These are phyloP conservation scores for Dufourea novaeangliae DNA, from an alignment of 1,140 invertebrate species.

Conservation along the genomic window DNA sequence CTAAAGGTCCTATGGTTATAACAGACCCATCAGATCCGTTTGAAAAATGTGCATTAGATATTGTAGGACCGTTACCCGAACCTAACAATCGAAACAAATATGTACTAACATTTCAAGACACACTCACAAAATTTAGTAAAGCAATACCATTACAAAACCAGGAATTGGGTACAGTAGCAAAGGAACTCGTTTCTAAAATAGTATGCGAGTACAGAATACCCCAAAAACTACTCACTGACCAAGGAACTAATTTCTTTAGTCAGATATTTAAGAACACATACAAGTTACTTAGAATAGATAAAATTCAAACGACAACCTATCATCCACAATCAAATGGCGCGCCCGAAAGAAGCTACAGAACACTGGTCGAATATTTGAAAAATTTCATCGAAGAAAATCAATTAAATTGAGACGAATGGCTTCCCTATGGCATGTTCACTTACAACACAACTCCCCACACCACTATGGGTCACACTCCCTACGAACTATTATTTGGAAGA, in stretches of 20 bases:
- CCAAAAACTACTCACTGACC: slow-evolving; percentile 57
- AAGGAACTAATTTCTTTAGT: slow-evolving; percentile 59
- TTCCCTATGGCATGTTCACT: slow-evolving; percentile 11
- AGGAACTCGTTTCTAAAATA: slow-evolving; percentile 50
- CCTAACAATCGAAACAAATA: slow-evolving; percentile 54
- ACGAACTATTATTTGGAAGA: background rate
- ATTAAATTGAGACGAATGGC: background rate
- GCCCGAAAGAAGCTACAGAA: slow-evolving; percentile 64
- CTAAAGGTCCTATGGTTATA: slow-evolving; percentile 59
- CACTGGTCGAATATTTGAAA: slow-evolving; percentile 15
- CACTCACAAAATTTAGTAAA: slow-evolving; percentile 61
- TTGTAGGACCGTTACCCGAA: slow-evolving; percentile 68
- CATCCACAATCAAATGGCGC: slow-evolving; percentile 67
- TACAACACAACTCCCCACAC: slow-evolving; percentile 12
- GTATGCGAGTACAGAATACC: slow-evolving; percentile 63
- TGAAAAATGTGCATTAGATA: slow-evolving; percentile 65
- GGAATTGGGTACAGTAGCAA: slow-evolving; percentile 53
- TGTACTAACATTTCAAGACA: slow-evolving; percentile 72
- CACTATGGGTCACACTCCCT: background rate
- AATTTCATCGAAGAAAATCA: background rate
- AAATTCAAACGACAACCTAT: slow-evolving; percentile 61
- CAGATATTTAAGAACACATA: slow-evolving; percentile 55
- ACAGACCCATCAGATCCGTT: slow-evolving; percentile 63
- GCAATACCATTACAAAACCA: slow-evolving; percentile 48
- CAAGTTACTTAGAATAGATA: slow-evolving; percentile 64